Base-by-base conservation (phyloP, 2,888 invertebrate genomes). In the Rotaria macrura region DNA sequence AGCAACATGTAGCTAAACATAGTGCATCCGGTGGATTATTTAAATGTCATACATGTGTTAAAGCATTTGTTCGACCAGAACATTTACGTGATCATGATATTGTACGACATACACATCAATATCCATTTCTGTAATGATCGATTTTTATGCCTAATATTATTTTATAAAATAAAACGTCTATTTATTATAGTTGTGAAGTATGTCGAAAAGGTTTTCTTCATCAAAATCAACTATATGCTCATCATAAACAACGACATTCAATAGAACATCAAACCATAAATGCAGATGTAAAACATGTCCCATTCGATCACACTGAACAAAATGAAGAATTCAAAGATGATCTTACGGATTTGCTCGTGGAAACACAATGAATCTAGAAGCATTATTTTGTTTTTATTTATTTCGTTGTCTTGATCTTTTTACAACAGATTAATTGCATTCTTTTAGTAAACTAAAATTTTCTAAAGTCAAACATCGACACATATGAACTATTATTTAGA, bases 1-100 rank as follows among this genome's bases (percentile, higher is more conserved):
- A 85, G n/a, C 85, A 85, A 52, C 85, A 85, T 84, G 84, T 57
- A 65, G 85, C 85, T 6, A 85, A 85, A 40, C 85, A 85, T 40
- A 43, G 25, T n/a, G 57, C 47, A 25, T 57, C 55, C 7, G 83
- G 57, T n/a, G 83, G 83, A 34, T 38, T 65, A 29, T 85, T 83
- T 57, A 65, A 84, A 38, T 85, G 85, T 25, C 14, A 29, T n/a
- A 25, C 47, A 49, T 85, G 85, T 49, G 38, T 38, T 20, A 85
- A 85, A 84, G 65, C 83, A 43, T 85, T 85, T 40, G 83, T 84
- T 57, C 83, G 85, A 25, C 57, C 65, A 38, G 85, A 85, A n/a
- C 85, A 85, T 57, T 65, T 85, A 72, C 83, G 84, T 47, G 85
- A 85, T 52, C 85, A 85, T 52, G 85, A 85, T 34, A 85, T 85